Evolutionary conservation across 2,888 invertebrate genomes (phyloP).

Genomic region (Leptinotarsa haldemani): DNA sequence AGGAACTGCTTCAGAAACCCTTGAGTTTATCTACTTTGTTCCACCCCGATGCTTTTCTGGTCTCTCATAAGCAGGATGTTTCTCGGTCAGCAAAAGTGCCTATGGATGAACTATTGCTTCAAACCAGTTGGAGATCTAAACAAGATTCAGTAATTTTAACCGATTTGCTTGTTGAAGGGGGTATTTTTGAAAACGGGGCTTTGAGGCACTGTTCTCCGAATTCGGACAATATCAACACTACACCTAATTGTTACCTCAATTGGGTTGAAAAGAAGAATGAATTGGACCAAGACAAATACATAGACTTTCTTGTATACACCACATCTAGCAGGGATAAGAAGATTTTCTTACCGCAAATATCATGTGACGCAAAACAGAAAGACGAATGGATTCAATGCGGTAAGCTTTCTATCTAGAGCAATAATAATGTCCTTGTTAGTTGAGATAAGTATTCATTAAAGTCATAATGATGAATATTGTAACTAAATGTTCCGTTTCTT

Average conservation of each 20-base stretch:
- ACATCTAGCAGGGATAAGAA: slow-evolving; percentile 58
- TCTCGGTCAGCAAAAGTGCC: slow-evolving; percentile 67
- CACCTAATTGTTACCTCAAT: slow-evolving; percentile 71
- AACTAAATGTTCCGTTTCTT: too few relatives aligned
- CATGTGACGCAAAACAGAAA: slow-evolving; percentile 60
- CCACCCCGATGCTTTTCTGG: slow-evolving; percentile 79
- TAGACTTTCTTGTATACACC: slow-evolving; percentile 61
- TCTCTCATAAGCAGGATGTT: slow-evolving; percentile 79
- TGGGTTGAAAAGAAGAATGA: slow-evolving; percentile 69
- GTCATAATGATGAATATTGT: too few relatives aligned
- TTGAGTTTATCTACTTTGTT: slow-evolving; percentile 76
- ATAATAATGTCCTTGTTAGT: slow-evolving; percentile 22
- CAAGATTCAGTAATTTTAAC: slow-evolving; percentile 66
- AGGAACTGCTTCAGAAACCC: slow-evolving; percentile 66
- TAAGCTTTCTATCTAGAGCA: slow-evolving; percentile 71
- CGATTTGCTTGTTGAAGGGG: slow-evolving; percentile 75
- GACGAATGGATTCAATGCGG: slow-evolving; percentile 74
- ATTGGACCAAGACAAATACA: slow-evolving; percentile 53
- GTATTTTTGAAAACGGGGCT: slow-evolving; percentile 71
- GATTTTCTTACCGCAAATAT: slow-evolving; percentile 57
- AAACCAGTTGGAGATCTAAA: slow-evolving; percentile 61
- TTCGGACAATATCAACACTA: slow-evolving; percentile 71
- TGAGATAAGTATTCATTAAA: too few relatives aligned
- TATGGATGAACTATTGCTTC: slow-evolving; percentile 60
- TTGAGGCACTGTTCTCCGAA: slow-evolving; percentile 70